phyloP scores from a whole-genome alignment of 1,140 invertebrate species.

The Gryllus bimaculatus region DNA sequence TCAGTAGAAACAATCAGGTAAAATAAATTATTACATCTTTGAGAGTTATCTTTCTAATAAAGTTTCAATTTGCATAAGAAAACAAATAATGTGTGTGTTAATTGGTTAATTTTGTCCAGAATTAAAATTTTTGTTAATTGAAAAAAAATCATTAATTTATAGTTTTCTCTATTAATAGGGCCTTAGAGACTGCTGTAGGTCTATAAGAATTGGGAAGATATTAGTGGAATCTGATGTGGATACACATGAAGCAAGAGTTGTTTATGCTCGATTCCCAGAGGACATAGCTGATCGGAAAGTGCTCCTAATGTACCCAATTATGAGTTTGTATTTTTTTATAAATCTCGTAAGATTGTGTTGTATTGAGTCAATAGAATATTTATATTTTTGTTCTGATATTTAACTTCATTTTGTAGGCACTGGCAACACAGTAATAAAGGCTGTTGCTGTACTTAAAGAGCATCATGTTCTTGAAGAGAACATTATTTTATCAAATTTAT shows the following conservation, averaged over 20 bases:
- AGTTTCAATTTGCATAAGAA: too few species aligned
- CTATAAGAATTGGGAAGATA: conserved; percentile 96
- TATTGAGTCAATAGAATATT: conserved; percentile 8
- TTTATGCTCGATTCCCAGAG: conserved; percentile 96
- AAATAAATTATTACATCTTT: too few species aligned
- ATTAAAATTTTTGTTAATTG: conserved; percentile 13
- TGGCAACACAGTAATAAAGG: conserved; percentile 90
- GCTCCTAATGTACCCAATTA: conserved; percentile 96
- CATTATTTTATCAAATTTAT: conserved; percentile 92
- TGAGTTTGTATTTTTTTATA: conserved; percentile 55
- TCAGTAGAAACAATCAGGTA: too few species aligned
- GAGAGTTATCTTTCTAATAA: too few species aligned
- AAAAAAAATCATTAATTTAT: neutral
- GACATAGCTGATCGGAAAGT: conserved; percentile 86
- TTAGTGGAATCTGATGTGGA: conserved; percentile 94
- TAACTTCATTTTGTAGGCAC: conserved; percentile 44
- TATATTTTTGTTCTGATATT: neutral
- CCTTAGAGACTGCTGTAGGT: conserved; percentile 91
- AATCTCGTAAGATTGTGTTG: neutral
- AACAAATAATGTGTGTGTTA: too few species aligned
- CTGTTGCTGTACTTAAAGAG: conserved; percentile 86
- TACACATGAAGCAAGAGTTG: conserved; percentile 90
- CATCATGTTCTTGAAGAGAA: conserved; percentile 87
- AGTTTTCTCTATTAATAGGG: conserved; percentile 48
- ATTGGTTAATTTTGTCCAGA: too few species aligned